Percentiles rank a stretch among this genome's conserved stretches.
phyloP scores from a whole-genome alignment of 1,140 invertebrate genomes.

The Antheraea pernyi region DNA sequence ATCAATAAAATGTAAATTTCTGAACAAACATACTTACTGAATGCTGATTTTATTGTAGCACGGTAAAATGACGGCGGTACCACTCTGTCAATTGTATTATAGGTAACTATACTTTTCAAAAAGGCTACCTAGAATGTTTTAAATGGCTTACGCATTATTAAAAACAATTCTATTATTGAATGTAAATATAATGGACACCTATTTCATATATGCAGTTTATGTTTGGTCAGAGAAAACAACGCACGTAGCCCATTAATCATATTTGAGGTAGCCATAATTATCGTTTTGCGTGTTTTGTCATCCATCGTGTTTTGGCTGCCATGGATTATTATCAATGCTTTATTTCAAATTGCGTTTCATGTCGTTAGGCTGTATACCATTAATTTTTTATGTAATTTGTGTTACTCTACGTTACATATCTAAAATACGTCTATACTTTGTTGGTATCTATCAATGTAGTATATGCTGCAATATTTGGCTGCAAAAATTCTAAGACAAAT shows the following conservation, averaged over 20 bases:
- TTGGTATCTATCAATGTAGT: background rate
- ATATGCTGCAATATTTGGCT: no score
- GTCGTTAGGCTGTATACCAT: conserved; percentile 4
- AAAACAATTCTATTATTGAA: background rate
- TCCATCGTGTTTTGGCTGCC: conserved; percentile 33
- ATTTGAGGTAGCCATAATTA: conserved; percentile 38
- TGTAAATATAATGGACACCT: background rate
- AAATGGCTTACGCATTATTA: background rate
- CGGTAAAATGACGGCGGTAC: no score
- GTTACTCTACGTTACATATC: background rate
- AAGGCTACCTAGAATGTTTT: background rate
- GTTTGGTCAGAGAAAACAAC: background rate
- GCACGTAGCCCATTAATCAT: conserved; percentile 31
- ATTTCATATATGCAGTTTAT: background rate
- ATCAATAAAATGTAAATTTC: no score
- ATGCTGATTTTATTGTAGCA: no score
- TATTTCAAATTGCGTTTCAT: conserved; percentile 33
- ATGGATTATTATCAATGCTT: conserved; percentile 40
- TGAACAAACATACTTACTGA: no score
- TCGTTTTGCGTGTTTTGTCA: conserved; percentile 47
- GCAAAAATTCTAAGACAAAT: no score
- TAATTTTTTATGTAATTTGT: background rate
- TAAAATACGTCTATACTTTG: background rate
- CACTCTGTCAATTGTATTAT: no score
- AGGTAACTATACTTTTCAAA: no score